Evolutionary conservation across 2,113 vertebrate genomes (phyloP).

Genomic region (Petrocephalus microphthalmus): DNA sequence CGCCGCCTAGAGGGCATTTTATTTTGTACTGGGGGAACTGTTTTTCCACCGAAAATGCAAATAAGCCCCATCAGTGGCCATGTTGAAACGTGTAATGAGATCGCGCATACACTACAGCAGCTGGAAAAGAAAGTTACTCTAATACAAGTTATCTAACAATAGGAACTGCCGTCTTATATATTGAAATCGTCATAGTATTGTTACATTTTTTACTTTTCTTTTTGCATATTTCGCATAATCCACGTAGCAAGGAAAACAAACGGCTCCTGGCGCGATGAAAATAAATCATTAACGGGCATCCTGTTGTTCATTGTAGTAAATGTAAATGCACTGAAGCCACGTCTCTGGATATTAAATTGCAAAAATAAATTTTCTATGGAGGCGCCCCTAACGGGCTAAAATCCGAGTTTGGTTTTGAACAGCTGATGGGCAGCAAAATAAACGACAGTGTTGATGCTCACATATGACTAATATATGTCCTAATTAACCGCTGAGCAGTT

Average conservation of each 20-base stretch:
- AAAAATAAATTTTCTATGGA: background rate
- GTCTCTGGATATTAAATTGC: background rate
- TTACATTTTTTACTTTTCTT: background rate
- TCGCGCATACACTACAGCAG: too few species aligned
- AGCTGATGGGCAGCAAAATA: background rate
- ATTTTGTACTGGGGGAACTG: background rate
- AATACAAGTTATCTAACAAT: background rate
- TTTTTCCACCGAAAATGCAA: background rate
- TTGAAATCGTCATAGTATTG: background rate
- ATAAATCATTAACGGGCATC: background rate
- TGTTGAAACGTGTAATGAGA: background rate
- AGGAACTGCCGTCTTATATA: background rate
- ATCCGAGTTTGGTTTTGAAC: background rate
- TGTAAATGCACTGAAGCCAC: background rate
- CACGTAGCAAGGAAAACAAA: background rate
- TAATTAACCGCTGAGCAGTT: background rate
- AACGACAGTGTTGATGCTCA: background rate
- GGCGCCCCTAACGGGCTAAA: background rate
- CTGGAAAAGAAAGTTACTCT: slow-evolving; percentile 5
- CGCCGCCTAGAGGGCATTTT: slow-evolving; percentile 4
- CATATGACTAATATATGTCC: background rate
- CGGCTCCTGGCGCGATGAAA: background rate
- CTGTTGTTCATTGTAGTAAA: background rate
- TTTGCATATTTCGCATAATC: background rate
- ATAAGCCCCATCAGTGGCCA: background rate